phyloP scores from a whole-genome alignment of 2,113 vertebrate genomes.

The Tragelaphus strepsiceros region DNA sequence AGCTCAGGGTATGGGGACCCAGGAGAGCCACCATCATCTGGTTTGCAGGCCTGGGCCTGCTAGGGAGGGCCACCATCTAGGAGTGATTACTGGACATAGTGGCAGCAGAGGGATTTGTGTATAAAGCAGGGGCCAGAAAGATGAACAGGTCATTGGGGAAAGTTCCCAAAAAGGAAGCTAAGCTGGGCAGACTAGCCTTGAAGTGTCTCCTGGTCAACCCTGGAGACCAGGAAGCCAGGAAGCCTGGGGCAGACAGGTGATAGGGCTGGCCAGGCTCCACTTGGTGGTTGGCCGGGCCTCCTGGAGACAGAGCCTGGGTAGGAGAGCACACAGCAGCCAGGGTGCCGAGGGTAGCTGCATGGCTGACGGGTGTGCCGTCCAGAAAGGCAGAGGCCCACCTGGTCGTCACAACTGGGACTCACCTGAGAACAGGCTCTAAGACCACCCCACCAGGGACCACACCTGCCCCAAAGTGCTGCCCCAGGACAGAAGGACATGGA shows the following conservation, averaged over 20 bases:
- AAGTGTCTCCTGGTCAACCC: background rate
- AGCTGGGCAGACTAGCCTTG: too few species aligned
- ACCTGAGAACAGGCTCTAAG: background rate
- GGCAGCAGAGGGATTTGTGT: background rate
- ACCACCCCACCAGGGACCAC: background rate
- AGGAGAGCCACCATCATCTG: background rate
- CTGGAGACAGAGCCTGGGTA: background rate
- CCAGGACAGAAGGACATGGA: background rate
- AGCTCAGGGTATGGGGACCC: background rate
- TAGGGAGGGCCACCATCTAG: background rate
- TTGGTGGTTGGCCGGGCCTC: background rate
- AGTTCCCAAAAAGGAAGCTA: background rate
- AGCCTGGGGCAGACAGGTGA: too few species aligned
- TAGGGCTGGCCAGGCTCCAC: background rate
- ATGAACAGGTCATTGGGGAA: too few species aligned
- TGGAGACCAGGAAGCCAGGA: too few species aligned
- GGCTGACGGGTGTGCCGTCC: background rate
- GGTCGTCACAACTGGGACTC: background rate
- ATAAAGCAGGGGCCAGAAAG: background rate
- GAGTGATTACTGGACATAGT: background rate
- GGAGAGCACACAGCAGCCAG: too few species aligned
- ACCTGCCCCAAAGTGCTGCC: background rate
- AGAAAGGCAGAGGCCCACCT: background rate
- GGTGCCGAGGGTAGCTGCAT: accelerated
- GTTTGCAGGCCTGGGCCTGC: background rate